Conservation (phyloP, 2,888 invertebrate genomes). For the Rutpela maculata region DNA sequence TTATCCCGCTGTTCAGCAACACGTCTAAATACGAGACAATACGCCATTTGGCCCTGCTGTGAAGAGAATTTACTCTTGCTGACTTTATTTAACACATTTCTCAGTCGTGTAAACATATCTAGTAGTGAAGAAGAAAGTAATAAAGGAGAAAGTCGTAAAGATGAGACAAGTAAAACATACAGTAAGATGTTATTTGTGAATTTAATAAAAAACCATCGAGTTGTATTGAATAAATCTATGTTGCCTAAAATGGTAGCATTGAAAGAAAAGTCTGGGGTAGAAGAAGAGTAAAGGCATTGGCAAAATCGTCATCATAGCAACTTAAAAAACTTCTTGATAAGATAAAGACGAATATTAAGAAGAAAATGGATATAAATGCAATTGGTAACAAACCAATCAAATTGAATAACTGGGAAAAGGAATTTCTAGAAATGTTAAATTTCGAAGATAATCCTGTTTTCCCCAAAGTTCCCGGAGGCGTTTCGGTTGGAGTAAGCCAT, state of each 20-base stretch:
- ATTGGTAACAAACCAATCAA: slow-evolving; percentile 32
- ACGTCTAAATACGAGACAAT: slow-evolving; percentile 14
- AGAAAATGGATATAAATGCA: slow-evolving; percentile 29
- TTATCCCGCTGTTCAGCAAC: background rate
- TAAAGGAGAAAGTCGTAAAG: background rate
- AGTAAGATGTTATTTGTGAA: slow-evolving; percentile 2
- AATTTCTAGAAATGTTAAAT: slow-evolving; percentile 33
- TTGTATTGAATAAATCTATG: slow-evolving; percentile 29
- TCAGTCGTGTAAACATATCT: slow-evolving; percentile 26
- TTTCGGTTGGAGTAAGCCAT: slow-evolving; percentile 18
- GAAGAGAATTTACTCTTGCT: background rate
- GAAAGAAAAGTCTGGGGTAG: slow-evolving; percentile 41
- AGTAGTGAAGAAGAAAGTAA: slow-evolving; percentile 30
- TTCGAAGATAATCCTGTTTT: slow-evolving; percentile 32
- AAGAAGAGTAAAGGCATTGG: slow-evolving; percentile 33
- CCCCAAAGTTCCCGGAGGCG: slow-evolving; percentile 31
- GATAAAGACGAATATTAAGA: slow-evolving; percentile 27
- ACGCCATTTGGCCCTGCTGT: slow-evolving; percentile 18
- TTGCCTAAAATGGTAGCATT: slow-evolving; percentile 26
- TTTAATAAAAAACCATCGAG: slow-evolving; percentile 20
- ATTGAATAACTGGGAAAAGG: slow-evolving; percentile 26
- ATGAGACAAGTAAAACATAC: slow-evolving; percentile 8
- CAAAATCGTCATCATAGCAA: slow-evolving; percentile 28
- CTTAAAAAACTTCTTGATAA: slow-evolving; percentile 25
- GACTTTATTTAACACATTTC: no score